Base-by-base conservation (phyloP, 2,888 invertebrate species). In the Hanleya hanleyi region DNA sequence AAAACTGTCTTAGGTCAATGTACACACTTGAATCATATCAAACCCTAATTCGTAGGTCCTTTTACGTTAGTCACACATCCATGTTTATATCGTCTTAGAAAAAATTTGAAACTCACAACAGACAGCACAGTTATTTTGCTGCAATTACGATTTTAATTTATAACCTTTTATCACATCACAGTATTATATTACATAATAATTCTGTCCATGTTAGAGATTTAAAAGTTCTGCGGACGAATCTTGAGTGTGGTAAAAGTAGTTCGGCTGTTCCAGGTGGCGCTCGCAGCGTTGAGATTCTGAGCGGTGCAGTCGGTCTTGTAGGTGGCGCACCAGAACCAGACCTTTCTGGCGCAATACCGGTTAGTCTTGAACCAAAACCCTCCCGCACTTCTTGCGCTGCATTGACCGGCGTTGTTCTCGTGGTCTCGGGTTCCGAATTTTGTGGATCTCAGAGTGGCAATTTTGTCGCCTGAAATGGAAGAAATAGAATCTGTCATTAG, bases 301-400 rank as follows among this genome's bases (percentile, higher is more conserved):
- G 29, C 29, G 22, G 57, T 29, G 29, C 57, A 57, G 15, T 26
- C 26, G 29, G 22, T 57, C 9, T 26, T 57, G 57, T 57, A 57
- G 9, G 29, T 22, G 57, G 29, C 15, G 32, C 57, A 57, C 57
- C 57, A 57, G 29, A 22, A 57, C 15, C 22, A 7, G 2, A 29
- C 29, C 57, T 26, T 57, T 4, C 32, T 57, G 57, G 26, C 4
- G 32, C 57, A 57, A 32, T 29, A 22, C 4, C 57, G 57, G 9
- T 26, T 57, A 15, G 57, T 57, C 29, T 57, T 57, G 57, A 57
- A 57, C 57, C 57, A 57, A 32, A 57, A 57, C 2, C 57, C 57
- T 7, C 57, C 57, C 32, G 22, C 26, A 29, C 1, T 57, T 22
- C 12, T 22, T 22, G 15, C 29, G 26, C 57, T 57, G 57, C 57